These are phyloP conservation scores for Tinea trinotella DNA, from an alignment of 2,888 invertebrate genomes.

Conservation along the genomic window DNA sequence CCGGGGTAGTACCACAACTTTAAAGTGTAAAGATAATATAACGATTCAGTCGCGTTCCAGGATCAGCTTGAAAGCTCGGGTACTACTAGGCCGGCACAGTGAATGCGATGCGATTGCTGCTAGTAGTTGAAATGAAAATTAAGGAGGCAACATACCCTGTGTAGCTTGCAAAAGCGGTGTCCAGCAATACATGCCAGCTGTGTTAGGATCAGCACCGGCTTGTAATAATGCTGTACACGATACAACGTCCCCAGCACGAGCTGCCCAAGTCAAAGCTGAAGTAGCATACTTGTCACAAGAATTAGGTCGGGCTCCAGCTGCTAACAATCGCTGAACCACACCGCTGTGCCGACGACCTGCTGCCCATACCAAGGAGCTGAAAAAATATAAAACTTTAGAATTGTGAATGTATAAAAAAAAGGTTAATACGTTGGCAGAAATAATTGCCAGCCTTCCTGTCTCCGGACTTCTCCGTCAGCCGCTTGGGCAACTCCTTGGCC, in stretches of 20 bases:
- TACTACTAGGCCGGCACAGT: no score
- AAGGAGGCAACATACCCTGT: slow-evolving; percentile 72
- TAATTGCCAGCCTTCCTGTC: no score
- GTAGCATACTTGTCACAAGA: slow-evolving; percentile 98
- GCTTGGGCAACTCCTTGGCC: no score
- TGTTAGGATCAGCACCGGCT: slow-evolving; percentile 90
- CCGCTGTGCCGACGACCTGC: slow-evolving; percentile 91
- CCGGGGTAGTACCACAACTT: no score
- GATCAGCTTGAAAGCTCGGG: no score
- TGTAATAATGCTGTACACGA: slow-evolving; percentile 87
- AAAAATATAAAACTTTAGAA: neutral
- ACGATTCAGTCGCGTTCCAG: no score
- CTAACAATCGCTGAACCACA: slow-evolving; percentile 86
- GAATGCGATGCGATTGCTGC: no score
- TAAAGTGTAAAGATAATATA: no score
- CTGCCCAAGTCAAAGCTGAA: slow-evolving; percentile 96
- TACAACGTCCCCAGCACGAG: slow-evolving; percentile 89
- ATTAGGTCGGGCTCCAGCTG: slow-evolving; percentile 93
- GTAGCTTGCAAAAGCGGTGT: slow-evolving; percentile 88
- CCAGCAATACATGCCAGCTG: slow-evolving; percentile 98
- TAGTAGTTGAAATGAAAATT: no score
- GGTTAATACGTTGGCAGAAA: no score
- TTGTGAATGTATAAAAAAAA: no score
- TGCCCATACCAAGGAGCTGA: slow-evolving; percentile 93
- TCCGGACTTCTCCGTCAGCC: no score